Evolutionary conservation across 2,113 vertebrate species (phyloP), one percentile per base, ranked within the genome.

Genomic region (Hepsetus odoe): DNA sequence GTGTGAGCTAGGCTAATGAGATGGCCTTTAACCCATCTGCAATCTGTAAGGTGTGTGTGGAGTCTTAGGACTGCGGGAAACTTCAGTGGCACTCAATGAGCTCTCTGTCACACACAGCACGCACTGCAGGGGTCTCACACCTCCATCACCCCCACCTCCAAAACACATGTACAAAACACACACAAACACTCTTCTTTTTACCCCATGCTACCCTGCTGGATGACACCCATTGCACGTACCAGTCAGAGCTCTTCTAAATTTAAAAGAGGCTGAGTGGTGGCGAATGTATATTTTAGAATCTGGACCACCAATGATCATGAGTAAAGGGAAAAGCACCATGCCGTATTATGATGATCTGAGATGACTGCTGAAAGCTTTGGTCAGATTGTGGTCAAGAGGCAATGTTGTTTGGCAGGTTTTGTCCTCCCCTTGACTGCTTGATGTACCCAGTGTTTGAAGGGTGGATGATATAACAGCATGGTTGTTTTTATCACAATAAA

Each of bases 51-150:
- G 38, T 51, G 26, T 59, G 55, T 62, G 40, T 71, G 58, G 46
- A 38, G 40, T 49, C 22, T 74, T 33, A 67, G 28, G n/a, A n/a
- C 79, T 42, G 22, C 22, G 32, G 55, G 79, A 75, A 75, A 30
- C 64, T 3, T 62, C 26, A 69, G 35, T 44, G 5, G 26, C 40
- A 11, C 40, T 40, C 11, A 74, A 69, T 30, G 53, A 71, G 76
- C 42, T n/a, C 18, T 68, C 33, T 55, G 22, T 38, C 22, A 5
- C 46, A 59, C 33, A 35, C 11, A 5, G 26, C 28, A 20, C 20
- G 49, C 32, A 40, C 55, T 28, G 38, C 72, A 69, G 72, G 44
- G 59, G 66, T 61, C 76, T 77, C 55, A 1, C 76, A 78, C 67
- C 67, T 78, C 53, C 22, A 8, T 71, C 66, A 18, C 28, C 71